Evolutionary conservation across 2,888 invertebrate genomes (phyloP), one percentile per base, ranked within the genome.

Genomic region (Endotricha flammealis): DNA sequence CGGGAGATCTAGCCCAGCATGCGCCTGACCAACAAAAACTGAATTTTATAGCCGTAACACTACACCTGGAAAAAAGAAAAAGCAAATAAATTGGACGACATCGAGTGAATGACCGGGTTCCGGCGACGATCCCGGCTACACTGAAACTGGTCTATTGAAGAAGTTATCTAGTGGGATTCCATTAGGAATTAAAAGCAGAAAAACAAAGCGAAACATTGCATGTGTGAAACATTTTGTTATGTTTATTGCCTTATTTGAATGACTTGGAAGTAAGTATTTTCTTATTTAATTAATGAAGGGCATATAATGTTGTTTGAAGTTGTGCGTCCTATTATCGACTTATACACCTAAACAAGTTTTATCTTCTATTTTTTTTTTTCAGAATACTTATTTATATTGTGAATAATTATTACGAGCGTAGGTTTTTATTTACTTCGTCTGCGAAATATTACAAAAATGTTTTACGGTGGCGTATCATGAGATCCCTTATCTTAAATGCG

Each of bases 1-100:
- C 82, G 81, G 82, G 85, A 79, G 80, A 85, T 86, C 85, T 81
- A 78, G 72, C 72, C 61, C 64, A 66, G 72, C 76, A 74, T 71
- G 76, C 72, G 75, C 71, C 71, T 67, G 63, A 62, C 78, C 76
- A 74, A 81, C 81, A 78, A 82, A 83, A 83, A 83, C 76, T 78
- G 58, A 76, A 71, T 80, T 82, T 83, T 83, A 82, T 80, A 64
- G 77, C 69, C 73, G 82, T 78, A 82, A 82, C 78, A 77, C 73
- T 73, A 82, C 72, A 85, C 83, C 69, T 61, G 64, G 67, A 71
- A 77, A 81, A 20, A n/a, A 32, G 24, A 22, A 80, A 76, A 81
- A 80, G 70, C 71, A 68, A 71, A 82, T 78, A 80, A 77, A 81
- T 81, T 77, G 77, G 71, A 73, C 61, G 67, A 64, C 65, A 65